Evolutionary conservation across 1,140 invertebrate genomes (phyloP), one percentile per base, ranked within the genome.

Genomic region (Caenorhabditis remanei): DNA sequence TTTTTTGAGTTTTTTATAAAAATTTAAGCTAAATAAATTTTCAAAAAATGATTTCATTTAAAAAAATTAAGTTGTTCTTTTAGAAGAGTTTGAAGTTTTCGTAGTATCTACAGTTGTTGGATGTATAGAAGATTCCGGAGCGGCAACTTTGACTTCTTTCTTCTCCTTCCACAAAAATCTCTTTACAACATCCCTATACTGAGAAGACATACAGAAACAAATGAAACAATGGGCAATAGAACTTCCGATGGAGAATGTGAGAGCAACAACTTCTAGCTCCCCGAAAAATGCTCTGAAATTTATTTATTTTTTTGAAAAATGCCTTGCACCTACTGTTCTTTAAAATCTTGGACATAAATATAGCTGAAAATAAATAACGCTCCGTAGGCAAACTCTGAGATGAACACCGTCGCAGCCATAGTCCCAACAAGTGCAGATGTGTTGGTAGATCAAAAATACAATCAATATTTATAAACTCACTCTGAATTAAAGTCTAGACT

Each of bases 181-280:
- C 19, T 41, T 65, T 5, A 65, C 63, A 11, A 32, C 40, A 65
- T 41, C 40, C 63, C 63, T 32, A 11, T 65, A 65, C 63, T 65
- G 63, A 4, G 63, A 65, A 9, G 63, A 65, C 63, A 65, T 65
- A 19, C 24, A 41, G n/a, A 61, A 61, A n/a, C 58, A 61, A 32
- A 61, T 61, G 58, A 61, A 61, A 11, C 58, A 61, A n/a, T 65
- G 63, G 4, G n/a, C 11, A 11, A 41, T 65, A 13, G 63, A 65
- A 40, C 40, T 32, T 24, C 13, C 11, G 24, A 65, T 65, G 1
- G n/a, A 14, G 2, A 65, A 4, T 2, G 63, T 65, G 24, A 65
- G n/a, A 32, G n/a, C 63, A 2, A 32, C 0, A 4, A 32, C 13
- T 16, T 32, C 32, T 1, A 65, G 21, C 8, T 65, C 13, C 9